Evolutionary conservation across 2,888 invertebrate genomes (phyloP).

Genomic region (Conus canariensis): DNA sequence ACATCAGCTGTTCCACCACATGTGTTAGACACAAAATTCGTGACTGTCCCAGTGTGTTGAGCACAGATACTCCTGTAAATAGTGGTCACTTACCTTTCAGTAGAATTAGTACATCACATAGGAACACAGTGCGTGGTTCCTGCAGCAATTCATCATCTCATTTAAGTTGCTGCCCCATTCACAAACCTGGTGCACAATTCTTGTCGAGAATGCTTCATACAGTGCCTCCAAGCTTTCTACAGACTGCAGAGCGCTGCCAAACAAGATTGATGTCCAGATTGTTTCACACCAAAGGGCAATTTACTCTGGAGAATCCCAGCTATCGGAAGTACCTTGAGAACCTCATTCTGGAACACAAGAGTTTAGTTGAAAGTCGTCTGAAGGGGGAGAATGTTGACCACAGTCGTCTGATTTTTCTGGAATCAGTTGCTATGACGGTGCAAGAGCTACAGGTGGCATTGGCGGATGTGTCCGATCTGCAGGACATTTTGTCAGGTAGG

Average conservation of each 20-base stretch:
- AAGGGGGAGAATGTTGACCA: slow-evolving; percentile 22
- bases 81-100: not conserved
- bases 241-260: not conserved
- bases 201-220: not conserved
- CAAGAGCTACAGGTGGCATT: slow-evolving; percentile 31
- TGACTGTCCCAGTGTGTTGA: not conserved
- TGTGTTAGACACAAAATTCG: not conserved
- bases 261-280: not conserved
- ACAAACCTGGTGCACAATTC: not conserved
- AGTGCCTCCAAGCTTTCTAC: not conserved
- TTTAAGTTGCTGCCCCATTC: not conserved
- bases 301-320: slow-evolving; percentile 37
- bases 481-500: slow-evolving; percentile 33
- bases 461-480: slow-evolving; percentile 40
- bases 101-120: not conserved
- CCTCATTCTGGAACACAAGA: slow-evolving; percentile 38
- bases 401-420: slow-evolving; percentile 36
- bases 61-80: not conserved
- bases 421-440: slow-evolving; percentile 24
- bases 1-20: not conserved
- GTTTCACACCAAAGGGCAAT: slow-evolving; percentile 26
- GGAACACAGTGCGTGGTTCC: not conserved
- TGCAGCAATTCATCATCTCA: not conserved
- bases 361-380: not conserved
- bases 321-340: slow-evolving; percentile 42